These are phyloP conservation scores for Pterostichus madidus DNA, from an alignment of 2,888 invertebrate species.

Conservation along the genomic window DNA sequence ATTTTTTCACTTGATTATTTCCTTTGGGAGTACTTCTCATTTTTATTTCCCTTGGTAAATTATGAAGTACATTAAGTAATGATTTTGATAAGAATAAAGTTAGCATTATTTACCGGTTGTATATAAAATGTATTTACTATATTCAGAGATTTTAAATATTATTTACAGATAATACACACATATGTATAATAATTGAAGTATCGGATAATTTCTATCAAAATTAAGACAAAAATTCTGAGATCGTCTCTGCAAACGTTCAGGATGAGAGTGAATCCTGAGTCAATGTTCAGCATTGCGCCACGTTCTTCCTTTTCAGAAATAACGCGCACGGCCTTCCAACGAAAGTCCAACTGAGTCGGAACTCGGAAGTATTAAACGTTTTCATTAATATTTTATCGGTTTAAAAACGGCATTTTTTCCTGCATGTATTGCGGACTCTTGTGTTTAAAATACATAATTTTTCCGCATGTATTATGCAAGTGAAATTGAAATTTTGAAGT, in stretches of 20 bases:
- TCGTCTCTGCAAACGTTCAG: background rate
- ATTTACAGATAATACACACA: too few species aligned
- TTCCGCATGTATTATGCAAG: background rate
- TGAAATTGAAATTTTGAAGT: too few species aligned
- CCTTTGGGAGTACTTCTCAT: too few species aligned
- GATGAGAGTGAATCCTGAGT: background rate
- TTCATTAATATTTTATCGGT: constrained; percentile 35
- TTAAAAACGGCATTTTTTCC: constrained; percentile 42
- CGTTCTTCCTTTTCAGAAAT: constrained; percentile 40
- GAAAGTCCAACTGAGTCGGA: constrained; percentile 14
- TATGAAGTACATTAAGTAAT: too few species aligned
- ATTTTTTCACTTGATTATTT: too few species aligned
- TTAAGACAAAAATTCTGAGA: background rate
- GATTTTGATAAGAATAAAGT: too few species aligned
- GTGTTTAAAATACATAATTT: background rate
- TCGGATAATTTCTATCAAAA: background rate
- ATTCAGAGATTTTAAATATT: too few species aligned
- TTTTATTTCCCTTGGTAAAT: too few species aligned
- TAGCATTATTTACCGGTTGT: too few species aligned
- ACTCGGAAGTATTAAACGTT: constrained; percentile 41
- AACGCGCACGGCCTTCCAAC: background rate
- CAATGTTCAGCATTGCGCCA: constrained; percentile 4
- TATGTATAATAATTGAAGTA: too few species aligned
- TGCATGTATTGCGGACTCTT: background rate
- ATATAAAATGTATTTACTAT: too few species aligned